Base-by-base conservation (phyloP, 23 tunicate genomes). In the Styela clava region DNA sequence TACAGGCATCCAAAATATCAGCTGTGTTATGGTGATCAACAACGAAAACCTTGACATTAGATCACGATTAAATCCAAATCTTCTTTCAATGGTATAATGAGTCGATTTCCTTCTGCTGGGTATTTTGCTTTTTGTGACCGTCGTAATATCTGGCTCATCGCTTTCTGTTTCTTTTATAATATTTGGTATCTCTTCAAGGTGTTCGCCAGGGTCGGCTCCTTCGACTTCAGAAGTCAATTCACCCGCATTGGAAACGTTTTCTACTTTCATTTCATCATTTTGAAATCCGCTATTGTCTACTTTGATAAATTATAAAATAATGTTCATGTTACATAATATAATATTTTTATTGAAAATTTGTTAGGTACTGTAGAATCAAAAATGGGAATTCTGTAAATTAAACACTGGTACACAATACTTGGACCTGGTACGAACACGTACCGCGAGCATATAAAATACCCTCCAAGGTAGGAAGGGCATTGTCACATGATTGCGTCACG, bases 21-120 rank as follows among this genome's bases (percentile, higher is more conserved):
- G 7, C 71, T 65, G 71, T 26, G 71, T 65, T 26, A 28, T 28
- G 16, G 71, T 65, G 5, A 65, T 28, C 7, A 65, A 16, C 7
- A 65, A 16, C 7, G 71, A 65, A 65, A 65, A 65, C 9, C 71
- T 26, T 5, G 71, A 65, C 71, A 65, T 65, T 16, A 65, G 71
- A 28, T 65, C 71, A 25, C 71, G 71, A 16, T 65, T 65, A 28
- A 65, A 65, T 28, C 71, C 71, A 65, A 65, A 65, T 65, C 31
- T 25, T 25, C 71, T 26, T 65, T 25, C 71, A 65, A 65, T 65
- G 16, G 71, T 65, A 16, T 65, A 65, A 28, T 65, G 71, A 5
- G 31, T 28, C 9, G 71, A 65, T 25, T 65, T 9, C 31, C 16
- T 65, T 65, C 31, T 7, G 20, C 21, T 61, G 20, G 19, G 20